A percentile compares a stretch with the other conserved stretches of the same genome.
Conservation (phyloP, 2,888 invertebrate species). For the Bembecia ichneumoniformis region DNA sequence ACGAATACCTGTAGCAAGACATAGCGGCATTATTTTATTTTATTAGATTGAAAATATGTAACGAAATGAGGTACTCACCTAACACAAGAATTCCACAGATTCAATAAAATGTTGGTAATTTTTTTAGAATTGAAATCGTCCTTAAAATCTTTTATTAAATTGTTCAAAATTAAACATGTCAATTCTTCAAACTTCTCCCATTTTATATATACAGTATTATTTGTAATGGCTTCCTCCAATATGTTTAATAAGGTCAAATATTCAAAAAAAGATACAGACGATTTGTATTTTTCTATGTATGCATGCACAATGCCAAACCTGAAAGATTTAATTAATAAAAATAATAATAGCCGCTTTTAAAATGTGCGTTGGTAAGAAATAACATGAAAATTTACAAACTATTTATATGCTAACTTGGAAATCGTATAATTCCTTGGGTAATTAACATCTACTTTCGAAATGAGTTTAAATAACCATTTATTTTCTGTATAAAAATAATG, state of each 20-base stretch:
- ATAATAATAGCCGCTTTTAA: too few species aligned
- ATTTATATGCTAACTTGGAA: too few species aligned
- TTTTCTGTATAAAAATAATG: background rate
- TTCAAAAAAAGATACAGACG: conserved; percentile 26
- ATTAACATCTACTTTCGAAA: too few species aligned
- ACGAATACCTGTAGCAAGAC: conserved; percentile 41
- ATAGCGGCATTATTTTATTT: conserved; percentile 1
- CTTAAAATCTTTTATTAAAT: conserved; percentile 9
- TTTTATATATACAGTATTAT: conserved; percentile 23
- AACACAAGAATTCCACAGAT: conserved; percentile 54
- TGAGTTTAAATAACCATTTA: too few species aligned
- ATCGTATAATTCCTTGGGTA: too few species aligned
- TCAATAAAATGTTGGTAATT: conserved; percentile 18
- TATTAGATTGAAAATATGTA: background rate
- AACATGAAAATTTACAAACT: too few species aligned
- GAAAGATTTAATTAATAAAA: conserved; percentile 12
- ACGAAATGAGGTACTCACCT: conserved; percentile 28
- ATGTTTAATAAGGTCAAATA: conserved; percentile 31
- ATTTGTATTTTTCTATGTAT: conserved; percentile 38
- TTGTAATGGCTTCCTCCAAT: conserved; percentile 31
- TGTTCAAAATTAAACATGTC: conserved; percentile 24
- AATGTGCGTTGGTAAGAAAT: too few species aligned
- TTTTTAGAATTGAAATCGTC: conserved; percentile 5
- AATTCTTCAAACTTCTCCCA: conserved; percentile 36
- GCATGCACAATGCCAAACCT: conserved; percentile 47